Evolutionary conservation across 30 jellyfish, hydroid and myxozoan genomes (phyloP), one percentile per base, ranked within the genome.

Genomic region (Cassiopea andromeda): DNA sequence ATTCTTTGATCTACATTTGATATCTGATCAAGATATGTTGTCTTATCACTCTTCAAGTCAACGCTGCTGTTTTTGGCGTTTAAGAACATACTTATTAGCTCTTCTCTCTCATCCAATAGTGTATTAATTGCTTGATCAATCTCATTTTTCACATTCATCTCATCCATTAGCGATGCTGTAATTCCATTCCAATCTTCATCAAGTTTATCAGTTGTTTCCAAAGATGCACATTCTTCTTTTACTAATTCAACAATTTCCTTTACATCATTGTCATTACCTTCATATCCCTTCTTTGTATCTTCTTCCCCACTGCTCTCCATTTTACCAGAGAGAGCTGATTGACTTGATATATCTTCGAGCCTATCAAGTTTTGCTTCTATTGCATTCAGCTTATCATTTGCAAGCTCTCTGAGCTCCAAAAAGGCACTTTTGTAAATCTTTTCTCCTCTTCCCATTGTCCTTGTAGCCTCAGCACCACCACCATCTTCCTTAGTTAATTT

Each of bases 51-150:
- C 12, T 12, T 81, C 16, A 45, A 50, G 60, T 58, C 69, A 19
- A 44, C 60, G 45, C 66, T 48, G 18, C 18, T 66, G 48, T 58
- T 18, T 6, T 48, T 66, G 64, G 64, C 64, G 27, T 71, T 71
- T 48, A 87, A 54, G 64, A 49, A 87, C 2, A 47, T n/a, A 8
- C 46, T 69, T 12, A 87, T 47, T 16, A 47, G 16, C 43, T 45
- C 85, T 18, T 76, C 83, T 48, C 94, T 77, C 16, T 75, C 69
- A 4, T 87, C 84, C 19, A 76, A 60, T 44, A 87, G 69, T 16
- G 45, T 48, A 69, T 47, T 68, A n/a, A 87, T 71, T 17, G 7
- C 48, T 17, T 18, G 71, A 48, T 87, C 88, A 59, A 46, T 77
- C 19, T 88, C 90, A 45, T 48, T 72, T 59, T 72, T 50, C 81